Percentiles rank a stretch among this genome's conserved stretches.
These are phyloP conservation scores for Drosophila pandora DNA, from an alignment of 1,140 invertebrate species.

Conservation along the genomic window DNA sequence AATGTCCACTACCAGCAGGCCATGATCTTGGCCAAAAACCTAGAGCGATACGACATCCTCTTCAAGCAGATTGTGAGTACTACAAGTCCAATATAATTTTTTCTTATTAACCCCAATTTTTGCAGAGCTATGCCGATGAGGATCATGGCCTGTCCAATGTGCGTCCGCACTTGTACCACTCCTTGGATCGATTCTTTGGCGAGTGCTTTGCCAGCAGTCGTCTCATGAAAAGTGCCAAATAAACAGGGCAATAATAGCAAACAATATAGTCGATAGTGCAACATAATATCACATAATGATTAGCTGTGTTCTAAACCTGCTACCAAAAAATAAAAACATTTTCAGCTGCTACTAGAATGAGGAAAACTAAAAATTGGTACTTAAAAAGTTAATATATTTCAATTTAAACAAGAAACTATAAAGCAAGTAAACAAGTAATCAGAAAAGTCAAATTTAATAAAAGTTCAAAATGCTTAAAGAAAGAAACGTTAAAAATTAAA, in stretches of 20 bases:
- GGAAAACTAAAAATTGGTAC: constrained; percentile 60
- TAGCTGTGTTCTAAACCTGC: constrained; percentile 27
- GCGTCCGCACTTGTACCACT: constrained; percentile 94
- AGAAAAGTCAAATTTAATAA: constrained; percentile 22
- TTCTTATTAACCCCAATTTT: constrained; percentile 42
- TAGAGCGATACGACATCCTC: constrained; percentile 93
- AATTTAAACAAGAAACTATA: constrained; percentile 42
- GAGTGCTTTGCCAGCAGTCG: constrained; percentile 87
- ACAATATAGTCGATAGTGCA: not conserved
- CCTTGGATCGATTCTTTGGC: constrained; percentile 93
- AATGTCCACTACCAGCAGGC: constrained; percentile 98
- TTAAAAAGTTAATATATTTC: constrained; percentile 60
- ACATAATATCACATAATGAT: constrained; percentile 30
- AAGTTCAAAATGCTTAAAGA: constrained; percentile 49
- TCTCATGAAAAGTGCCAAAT: constrained; percentile 73
- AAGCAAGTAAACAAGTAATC: constrained; percentile 11
- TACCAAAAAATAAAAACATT: constrained; percentile 19
- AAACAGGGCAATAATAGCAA: constrained; percentile 20
- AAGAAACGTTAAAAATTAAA: constrained; percentile 22
- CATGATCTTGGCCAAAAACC: constrained; percentile 93
- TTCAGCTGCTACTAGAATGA: constrained; percentile 32
- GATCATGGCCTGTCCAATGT: constrained; percentile 93
- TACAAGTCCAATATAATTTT: not conserved
- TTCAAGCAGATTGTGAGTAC: constrained; percentile 93
- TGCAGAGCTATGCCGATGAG: constrained; percentile 96